Evolutionary conservation across 1,140 invertebrate genomes (phyloP).

Genomic region (Drosophila kikkawai): DNA sequence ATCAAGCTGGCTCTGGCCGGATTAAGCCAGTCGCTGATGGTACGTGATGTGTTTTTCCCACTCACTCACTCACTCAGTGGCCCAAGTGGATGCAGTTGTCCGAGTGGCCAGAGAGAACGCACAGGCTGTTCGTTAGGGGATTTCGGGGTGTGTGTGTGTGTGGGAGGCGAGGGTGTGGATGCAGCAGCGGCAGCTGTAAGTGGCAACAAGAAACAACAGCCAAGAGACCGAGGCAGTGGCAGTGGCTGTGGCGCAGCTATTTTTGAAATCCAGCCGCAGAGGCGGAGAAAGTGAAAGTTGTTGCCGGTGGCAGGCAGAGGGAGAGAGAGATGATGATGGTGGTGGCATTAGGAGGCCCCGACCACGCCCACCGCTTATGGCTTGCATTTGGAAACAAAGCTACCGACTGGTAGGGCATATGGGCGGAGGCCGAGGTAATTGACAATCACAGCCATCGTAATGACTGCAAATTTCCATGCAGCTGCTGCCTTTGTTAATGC

Average conservation of each 20-base stretch:
- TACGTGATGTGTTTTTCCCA: constrained; percentile 20
- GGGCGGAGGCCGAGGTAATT: constrained; percentile 18
- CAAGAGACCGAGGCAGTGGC: constrained; percentile 18
- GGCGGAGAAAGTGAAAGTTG: constrained; percentile 76
- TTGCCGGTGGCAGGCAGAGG: constrained; percentile 34
- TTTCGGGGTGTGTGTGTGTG: not conserved
- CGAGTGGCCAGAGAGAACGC: constrained; percentile 47
- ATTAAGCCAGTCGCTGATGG: constrained; percentile 11
- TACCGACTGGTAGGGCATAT: not conserved
- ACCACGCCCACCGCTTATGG: constrained; percentile 67
- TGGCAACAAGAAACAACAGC: constrained; percentile 19
- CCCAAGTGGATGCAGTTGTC: constrained; percentile 35
- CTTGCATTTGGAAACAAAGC: constrained; percentile 46
- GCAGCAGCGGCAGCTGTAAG: constrained; percentile 35
- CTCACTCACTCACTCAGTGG: constrained; percentile 31
- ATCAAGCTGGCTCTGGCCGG: constrained; percentile 21
- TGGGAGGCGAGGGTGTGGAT: constrained; percentile 2
- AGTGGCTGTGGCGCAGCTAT: constrained; percentile 40
- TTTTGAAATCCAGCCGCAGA: constrained; percentile 46
- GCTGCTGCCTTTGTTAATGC: constrained; percentile 29
- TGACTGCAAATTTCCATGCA: constrained; percentile 52
- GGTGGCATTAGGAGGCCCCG: constrained; percentile 32
- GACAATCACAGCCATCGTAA: constrained; percentile 44
- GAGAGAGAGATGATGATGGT: not conserved
- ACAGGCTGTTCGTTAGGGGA: constrained; percentile 43